phyloP scores from a whole-genome alignment of 1,140 invertebrate genomes.

The Drosophila obscura region DNA sequence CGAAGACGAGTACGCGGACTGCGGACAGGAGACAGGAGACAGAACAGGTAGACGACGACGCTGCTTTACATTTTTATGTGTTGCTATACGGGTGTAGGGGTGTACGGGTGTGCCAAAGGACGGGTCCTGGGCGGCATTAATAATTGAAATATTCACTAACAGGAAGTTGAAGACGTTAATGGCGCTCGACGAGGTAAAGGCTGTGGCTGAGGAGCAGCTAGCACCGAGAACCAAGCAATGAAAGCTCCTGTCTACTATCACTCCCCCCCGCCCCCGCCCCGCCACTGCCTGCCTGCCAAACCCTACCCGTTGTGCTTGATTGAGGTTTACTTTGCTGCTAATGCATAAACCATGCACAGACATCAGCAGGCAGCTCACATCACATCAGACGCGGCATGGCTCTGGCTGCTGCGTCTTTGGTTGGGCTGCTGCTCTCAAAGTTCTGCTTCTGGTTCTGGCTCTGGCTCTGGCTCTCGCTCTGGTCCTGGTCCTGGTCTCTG shows the following conservation, averaged over 20 bases:
- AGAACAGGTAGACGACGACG: constrained; percentile 39
- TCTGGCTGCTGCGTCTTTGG: constrained; percentile 11
- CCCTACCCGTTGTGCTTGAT: constrained; percentile 45
- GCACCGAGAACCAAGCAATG: background rate
- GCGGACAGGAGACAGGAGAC: constrained; percentile 1
- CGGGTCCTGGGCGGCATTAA: constrained; percentile 67
- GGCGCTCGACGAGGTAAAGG: constrained; percentile 56
- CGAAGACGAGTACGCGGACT: constrained; percentile 1
- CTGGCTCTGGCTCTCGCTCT: background rate
- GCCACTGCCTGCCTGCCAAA: too few species aligned
- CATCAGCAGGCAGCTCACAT: constrained; percentile 73
- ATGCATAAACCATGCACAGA: constrained; percentile 82
- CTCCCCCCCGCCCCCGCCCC: constrained; percentile 17
- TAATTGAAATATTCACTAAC: constrained; percentile 83
- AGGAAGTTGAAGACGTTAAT: constrained; percentile 83
- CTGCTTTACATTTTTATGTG: constrained; percentile 75
- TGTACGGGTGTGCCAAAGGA: constrained; percentile 1
- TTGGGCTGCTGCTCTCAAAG: background rate
- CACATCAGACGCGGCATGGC: constrained; percentile 30
- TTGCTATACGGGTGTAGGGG: constrained; percentile 33
- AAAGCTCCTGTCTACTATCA: constrained; percentile 12
- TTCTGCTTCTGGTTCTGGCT: constrained; percentile 23
- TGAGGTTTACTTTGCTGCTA: constrained; percentile 77
- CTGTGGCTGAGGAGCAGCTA: background rate
- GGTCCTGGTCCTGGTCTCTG: too few species aligned